These are phyloP conservation scores for Cotesia chilonis DNA, from an alignment of 1,140 invertebrate species.

Conservation along the genomic window DNA sequence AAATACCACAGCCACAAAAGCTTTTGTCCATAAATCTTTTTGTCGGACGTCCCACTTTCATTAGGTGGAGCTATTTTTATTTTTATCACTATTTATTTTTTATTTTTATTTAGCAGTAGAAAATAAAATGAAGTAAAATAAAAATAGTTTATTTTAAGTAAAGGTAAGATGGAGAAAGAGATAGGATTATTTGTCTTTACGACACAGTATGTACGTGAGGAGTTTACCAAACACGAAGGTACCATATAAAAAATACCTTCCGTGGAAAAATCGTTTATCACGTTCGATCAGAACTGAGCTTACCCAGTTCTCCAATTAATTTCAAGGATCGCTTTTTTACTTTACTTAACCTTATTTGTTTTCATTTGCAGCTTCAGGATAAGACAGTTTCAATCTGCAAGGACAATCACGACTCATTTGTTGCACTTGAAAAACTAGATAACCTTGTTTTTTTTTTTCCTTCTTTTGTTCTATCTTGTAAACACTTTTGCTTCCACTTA, in stretches of 20 bases:
- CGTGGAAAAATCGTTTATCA: conserved; percentile 30
- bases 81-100: background rate
- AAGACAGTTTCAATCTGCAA: conserved; percentile 16
- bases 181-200: conserved; percentile 37
- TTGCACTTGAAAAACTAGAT: conserved; percentile 8
- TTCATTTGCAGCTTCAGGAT: conserved; percentile 15
- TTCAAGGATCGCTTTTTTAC: background rate
- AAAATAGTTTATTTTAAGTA: conserved; percentile 4
- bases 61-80: background rate
- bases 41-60: conserved; percentile 16
- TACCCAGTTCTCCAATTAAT: conserved; percentile 35
- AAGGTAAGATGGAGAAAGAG: background rate
- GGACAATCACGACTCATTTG: conserved; percentile 15
- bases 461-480: background rate
- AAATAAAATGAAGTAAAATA: conserved; percentile 13
- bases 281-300: conserved; percentile 24
- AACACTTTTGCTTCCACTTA: background rate
- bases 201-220: conserved; percentile 34
- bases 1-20: conserved; percentile 3
- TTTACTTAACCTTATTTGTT: background rate
- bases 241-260: background rate
- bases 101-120: conserved; percentile 9
- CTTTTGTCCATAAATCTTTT: conserved; percentile 12
- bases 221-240: background rate
- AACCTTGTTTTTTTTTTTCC: background rate